Evolutionary conservation across 2,888 invertebrate genomes (phyloP).

Genomic region (Trichogramma dendrolimi): DNA sequence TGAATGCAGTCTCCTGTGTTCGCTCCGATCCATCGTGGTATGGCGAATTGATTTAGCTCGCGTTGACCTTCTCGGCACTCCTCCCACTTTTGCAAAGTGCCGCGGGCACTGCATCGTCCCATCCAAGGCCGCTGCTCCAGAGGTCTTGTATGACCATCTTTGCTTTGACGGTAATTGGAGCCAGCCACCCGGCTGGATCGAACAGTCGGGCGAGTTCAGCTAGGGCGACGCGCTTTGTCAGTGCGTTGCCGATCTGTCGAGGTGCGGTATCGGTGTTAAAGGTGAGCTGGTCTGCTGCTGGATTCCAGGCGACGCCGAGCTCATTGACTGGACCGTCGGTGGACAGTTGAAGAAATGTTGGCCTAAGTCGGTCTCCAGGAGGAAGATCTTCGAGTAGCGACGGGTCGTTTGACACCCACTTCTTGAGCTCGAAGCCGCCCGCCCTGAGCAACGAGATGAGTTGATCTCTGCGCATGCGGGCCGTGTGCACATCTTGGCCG

Average conservation of each 20-base stretch:
- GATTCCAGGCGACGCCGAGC: not conserved
- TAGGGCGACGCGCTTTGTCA: not conserved
- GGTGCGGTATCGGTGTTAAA: not conserved
- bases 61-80: not conserved
- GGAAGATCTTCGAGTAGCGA: not conserved
- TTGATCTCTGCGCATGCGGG: no score
- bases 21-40: not conserved
- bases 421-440: no score
- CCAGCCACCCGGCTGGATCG: no score
- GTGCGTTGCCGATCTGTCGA: not conserved
- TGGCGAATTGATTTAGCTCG: not conserved
- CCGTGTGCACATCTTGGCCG: no score
- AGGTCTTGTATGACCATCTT: no score
- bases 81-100: not conserved
- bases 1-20: no score
- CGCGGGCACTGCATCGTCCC: not conserved
- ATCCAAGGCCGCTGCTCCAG: no score
- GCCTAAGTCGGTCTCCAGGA: not conserved
- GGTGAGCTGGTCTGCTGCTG: not conserved
- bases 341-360: not conserved
- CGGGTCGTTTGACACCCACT: not conserved
- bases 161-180: no score
- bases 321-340: not conserved
- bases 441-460: no score
- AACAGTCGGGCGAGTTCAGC: no score